These are phyloP conservation scores for Halichondria panicea DNA, from an alignment of 37 sponge, comb jelly and placozoan species.

Conservation along the genomic window DNA sequence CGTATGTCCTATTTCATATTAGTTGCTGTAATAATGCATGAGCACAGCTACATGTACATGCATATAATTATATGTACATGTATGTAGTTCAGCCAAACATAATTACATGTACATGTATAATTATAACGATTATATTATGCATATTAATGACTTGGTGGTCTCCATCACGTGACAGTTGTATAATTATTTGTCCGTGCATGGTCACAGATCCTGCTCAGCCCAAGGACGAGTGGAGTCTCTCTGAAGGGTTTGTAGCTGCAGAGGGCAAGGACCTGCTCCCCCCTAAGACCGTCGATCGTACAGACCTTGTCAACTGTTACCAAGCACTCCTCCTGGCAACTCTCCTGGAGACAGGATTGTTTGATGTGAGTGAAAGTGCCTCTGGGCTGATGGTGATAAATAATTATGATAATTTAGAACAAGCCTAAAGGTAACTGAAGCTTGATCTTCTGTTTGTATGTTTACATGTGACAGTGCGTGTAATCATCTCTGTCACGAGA, in stretches of 20 bases:
- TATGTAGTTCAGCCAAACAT: too few relatives aligned
- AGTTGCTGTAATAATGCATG: too few relatives aligned
- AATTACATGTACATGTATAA: neutral
- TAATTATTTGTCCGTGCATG: neutral
- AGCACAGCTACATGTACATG: too few relatives aligned
- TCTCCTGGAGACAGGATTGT: conserved; percentile 41
- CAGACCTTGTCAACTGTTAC: conserved; percentile 69
- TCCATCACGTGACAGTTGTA: neutral
- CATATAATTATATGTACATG: too few relatives aligned
- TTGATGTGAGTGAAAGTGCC: conserved; percentile 10
- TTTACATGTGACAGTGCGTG: too few relatives aligned
- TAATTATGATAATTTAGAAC: too few relatives aligned
- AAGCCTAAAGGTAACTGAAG: too few relatives aligned
- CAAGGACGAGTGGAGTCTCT: conserved; percentile 54
- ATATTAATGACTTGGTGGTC: neutral
- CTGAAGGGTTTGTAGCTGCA: conserved; percentile 76
- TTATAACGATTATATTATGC: too few relatives aligned
- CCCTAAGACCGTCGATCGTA: conserved; percentile 43
- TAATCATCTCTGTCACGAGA: too few relatives aligned
- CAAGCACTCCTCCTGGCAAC: conserved; percentile 35
- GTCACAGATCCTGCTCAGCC: conserved; percentile 58
- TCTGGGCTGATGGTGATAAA: neutral
- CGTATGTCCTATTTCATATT: too few relatives aligned
- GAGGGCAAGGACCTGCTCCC: conserved; percentile 74
- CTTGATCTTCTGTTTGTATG: too few relatives aligned